Conservation (phyloP, 2,888 invertebrate species). For the Endomychus coccineus region DNA sequence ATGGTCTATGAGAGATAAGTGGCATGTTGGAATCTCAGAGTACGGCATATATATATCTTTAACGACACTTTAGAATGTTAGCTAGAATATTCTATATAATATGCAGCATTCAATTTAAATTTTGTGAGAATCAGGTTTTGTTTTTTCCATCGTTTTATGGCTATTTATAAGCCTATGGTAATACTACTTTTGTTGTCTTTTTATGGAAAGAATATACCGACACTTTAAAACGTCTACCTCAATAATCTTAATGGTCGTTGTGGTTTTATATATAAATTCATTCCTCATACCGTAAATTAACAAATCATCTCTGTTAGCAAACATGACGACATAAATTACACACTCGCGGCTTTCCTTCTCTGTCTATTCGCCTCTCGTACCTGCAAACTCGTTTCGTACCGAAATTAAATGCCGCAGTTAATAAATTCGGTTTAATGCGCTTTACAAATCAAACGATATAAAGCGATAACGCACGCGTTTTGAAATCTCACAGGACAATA, state of each 20-base stretch:
- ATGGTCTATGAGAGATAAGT: conserved; percentile 37
- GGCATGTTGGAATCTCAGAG: conserved; percentile 34
- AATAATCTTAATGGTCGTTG: conserved; percentile 32
- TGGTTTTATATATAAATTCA: too few species aligned
- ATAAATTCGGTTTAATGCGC: too few species aligned
- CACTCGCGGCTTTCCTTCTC: too few species aligned
- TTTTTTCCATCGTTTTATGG: conserved; percentile 37
- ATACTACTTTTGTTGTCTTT: conserved; percentile 34
- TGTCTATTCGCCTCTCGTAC: too few species aligned
- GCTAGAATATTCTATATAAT: conserved; percentile 40
- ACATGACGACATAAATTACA: conserved; percentile 1
- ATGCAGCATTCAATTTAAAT: conserved; percentile 41
- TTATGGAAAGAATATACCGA: conserved; percentile 31
- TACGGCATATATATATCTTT: conserved; percentile 38
- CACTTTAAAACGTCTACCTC: conserved; percentile 26
- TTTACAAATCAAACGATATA: too few species aligned
- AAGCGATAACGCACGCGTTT: too few species aligned
- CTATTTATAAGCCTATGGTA: conserved; percentile 40
- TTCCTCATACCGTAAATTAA: conserved; percentile 4
- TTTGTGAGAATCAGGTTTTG: conserved; percentile 39
- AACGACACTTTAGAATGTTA: conserved; percentile 39
- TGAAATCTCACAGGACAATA: too few species aligned
- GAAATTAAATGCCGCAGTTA: too few species aligned
- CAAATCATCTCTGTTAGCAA: conserved; percentile 2
- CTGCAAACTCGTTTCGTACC: too few species aligned